These are phyloP conservation scores for Lasioglossum malachurum DNA, from an alignment of 2,888 invertebrate genomes.

Conservation along the genomic window DNA sequence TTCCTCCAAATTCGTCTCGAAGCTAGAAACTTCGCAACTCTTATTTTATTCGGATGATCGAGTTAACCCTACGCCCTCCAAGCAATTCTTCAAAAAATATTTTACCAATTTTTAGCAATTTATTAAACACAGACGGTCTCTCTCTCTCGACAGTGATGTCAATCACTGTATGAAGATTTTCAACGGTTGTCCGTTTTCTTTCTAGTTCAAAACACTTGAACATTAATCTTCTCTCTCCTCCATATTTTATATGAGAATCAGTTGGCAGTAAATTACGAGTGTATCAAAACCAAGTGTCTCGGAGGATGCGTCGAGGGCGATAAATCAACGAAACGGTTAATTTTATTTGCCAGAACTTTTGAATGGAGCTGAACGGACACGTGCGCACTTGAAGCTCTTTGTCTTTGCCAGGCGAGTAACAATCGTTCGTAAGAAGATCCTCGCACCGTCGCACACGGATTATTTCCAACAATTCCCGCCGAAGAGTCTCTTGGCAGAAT, in stretches of 20 bases:
- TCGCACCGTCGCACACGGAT: background rate
- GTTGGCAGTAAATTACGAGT: background rate
- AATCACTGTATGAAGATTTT: background rate
- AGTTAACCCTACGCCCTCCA: too few species aligned
- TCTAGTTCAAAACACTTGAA: background rate
- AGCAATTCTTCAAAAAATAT: background rate
- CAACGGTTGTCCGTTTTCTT: background rate
- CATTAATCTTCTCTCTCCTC: background rate
- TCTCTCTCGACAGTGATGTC: too few species aligned
- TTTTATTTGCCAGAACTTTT: background rate
- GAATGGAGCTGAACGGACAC: background rate
- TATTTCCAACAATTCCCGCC: background rate
- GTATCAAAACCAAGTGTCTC: background rate
- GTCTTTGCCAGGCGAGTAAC: background rate
- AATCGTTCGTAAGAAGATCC: background rate
- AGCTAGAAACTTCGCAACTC: background rate
- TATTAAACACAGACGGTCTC: background rate
- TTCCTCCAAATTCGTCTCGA: slow-evolving; percentile 36
- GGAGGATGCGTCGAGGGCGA: background rate
- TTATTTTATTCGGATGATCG: background rate
- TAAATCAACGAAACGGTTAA: background rate
- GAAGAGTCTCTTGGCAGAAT: background rate
- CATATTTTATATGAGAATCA: slow-evolving; percentile 6
- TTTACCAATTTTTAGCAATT: too few species aligned
- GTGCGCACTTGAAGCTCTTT: background rate